phyloP scores from a whole-genome alignment of 1,140 invertebrate species.

The Maconellicoccus hirsutus region DNA sequence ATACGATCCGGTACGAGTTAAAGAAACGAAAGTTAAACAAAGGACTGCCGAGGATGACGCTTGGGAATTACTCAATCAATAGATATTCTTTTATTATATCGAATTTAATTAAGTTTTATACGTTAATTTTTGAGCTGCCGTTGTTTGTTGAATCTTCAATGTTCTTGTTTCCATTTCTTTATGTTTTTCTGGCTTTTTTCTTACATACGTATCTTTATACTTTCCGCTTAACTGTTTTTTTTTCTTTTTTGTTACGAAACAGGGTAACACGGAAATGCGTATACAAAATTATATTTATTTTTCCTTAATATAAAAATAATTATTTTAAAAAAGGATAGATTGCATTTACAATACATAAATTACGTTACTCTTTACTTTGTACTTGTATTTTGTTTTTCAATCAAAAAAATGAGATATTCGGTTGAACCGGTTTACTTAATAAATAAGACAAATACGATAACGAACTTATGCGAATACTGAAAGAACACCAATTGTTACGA shows the following conservation, averaged over 20 bases:
- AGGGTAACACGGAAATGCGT: too few relatives aligned
- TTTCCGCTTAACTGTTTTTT: neutral
- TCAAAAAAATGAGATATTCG: too few relatives aligned
- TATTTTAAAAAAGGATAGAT: neutral
- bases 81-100: too few relatives aligned
- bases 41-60: slow-evolving; percentile 6
- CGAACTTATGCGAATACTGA: neutral
- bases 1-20: neutral
- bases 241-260: too few relatives aligned
- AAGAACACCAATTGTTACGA: neutral
- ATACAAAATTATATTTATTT: neutral
- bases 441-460: neutral
- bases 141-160: neutral
- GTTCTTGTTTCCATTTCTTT: neutral
- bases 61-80: neutral
- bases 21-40: neutral
- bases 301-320: neutral
- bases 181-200: neutral
- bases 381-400: too few relatives aligned
- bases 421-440: too few relatives aligned
- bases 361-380: too few relatives aligned
- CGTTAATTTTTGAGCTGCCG: too few relatives aligned
- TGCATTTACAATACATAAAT: neutral
- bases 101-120: too few relatives aligned
- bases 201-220: neutral